Base-by-base conservation (phyloP, 2,797 vertebrate genomes). In the Enteromius mattozi region DNA sequence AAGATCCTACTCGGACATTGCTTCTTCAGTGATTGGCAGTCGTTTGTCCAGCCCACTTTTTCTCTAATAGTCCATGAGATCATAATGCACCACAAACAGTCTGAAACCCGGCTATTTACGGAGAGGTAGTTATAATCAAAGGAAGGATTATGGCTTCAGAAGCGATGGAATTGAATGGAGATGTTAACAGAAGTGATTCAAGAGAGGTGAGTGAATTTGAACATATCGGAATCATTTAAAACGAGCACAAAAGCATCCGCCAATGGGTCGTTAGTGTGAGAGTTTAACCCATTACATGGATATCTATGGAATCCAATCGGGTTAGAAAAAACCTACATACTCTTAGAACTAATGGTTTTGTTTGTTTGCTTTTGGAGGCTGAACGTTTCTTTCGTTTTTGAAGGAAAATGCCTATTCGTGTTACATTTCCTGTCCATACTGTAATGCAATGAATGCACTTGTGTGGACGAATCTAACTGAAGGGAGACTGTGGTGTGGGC, bases 161-260 rank as follows among this genome's bases (percentile, higher is more conserved):
- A 30, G 65, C 66, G 72, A 21, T 94, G 45, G 93, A 94, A 80
- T 89, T 96, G 91, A 94, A 93, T 89, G 92, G 93, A 8, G 89
- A 79, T 78, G 88, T 87, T 54, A 92, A 87, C 78, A 79, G 72
- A 35, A 80, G 83, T 79, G 86, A 84, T 13, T 91, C 88, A 4
- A 16, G 27, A 21, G 93, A 91, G 93, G 95, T 96, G 87, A 89
- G 90, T 27, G 63, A 85, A 21, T 72, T 24, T 19, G 16, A 70
- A 42, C 37, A 10, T 16, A 16, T 27, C 6, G 6, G 19, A 24
- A 0, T 4, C 13, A 9, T 84, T 56, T 40, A 37, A 3, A 45
- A 47, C 6, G 47, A 6, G 1, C 13, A 21, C 61, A 68, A 77
- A 76, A 14, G 9, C 6, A 33, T 16, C 33, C 37, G 35, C 35